These are phyloP conservation scores for Tricholauxania praeusta DNA, from an alignment of 2,888 invertebrate species.

Conservation along the genomic window DNA sequence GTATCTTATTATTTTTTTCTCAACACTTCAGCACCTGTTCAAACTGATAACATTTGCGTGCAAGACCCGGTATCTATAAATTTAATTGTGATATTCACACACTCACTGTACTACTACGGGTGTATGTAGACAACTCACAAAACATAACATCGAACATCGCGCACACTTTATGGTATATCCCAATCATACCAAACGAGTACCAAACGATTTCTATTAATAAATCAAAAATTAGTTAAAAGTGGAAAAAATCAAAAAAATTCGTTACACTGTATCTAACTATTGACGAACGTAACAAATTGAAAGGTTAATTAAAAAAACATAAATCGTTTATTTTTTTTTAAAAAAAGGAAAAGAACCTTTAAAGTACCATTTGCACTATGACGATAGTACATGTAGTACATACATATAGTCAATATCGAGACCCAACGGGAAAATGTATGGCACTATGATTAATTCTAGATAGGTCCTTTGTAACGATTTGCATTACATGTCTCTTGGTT, in stretches of 20 bases:
- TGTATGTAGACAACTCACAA: conserved; percentile 6
- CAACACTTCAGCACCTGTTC: no score
- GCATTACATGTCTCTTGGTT: no score
- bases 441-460: no score
- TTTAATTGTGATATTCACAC: conserved; percentile 6
- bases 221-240: conserved; percentile 14
- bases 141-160: not conserved
- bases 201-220: conserved; percentile 25
- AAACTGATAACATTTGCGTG: conserved; percentile 21
- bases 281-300: conserved; percentile 66
- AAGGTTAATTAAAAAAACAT: conserved; percentile 67
- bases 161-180: not conserved
- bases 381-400: no score
- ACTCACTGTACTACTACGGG: not conserved
- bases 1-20: not conserved
- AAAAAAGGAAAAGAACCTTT: not conserved
- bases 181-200: not conserved
- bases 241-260: conserved; percentile 16
- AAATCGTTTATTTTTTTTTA: conserved; percentile 61
- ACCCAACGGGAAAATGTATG: no score
- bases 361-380: no score
- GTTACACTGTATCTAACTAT: conserved; percentile 16
- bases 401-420: no score
- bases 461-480: no score
- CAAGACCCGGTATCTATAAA: conserved; percentile 27